Evolutionary conservation across 2,113 vertebrate genomes (phyloP).

Genomic region (Poecilia latipinna): DNA sequence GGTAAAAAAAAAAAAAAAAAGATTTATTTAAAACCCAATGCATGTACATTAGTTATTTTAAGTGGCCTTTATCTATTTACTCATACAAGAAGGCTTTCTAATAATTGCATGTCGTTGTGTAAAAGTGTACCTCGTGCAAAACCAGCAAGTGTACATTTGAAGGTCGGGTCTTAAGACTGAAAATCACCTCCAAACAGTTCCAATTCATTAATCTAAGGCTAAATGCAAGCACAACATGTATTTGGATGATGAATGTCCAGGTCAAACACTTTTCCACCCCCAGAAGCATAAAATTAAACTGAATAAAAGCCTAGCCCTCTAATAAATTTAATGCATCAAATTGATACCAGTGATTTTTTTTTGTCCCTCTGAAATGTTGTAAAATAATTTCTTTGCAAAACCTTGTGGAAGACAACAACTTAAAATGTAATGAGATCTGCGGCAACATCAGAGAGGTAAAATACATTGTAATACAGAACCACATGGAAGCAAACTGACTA

Average conservation of each 20-base stretch:
- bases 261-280: constrained; percentile 57
- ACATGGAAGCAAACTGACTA: too few species aligned
- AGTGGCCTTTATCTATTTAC: constrained; percentile 2
- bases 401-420: not conserved
- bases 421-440: not conserved
- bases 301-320: constrained; percentile 38
- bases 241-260: constrained; percentile 69
- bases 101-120: constrained; percentile 28
- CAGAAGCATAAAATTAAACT: constrained; percentile 52
- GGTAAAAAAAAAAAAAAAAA: too few species aligned
- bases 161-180: constrained; percentile 68
- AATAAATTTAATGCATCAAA: constrained; percentile 26
- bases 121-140: constrained; percentile 30
- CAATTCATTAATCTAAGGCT: constrained; percentile 72
- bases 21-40: too few species aligned
- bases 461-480: too few species aligned
- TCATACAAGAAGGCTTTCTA: constrained; percentile 30
- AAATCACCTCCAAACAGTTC: constrained; percentile 61
- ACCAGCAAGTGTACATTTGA: constrained; percentile 57
- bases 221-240: constrained; percentile 59
- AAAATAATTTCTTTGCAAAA: not conserved
- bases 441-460: too few species aligned
- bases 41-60: constrained; percentile 1
- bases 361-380: not conserved
- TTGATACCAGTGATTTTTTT: constrained; percentile 2